These are phyloP conservation scores for Indicator indicator DNA, from an alignment of 2,113 vertebrate genomes.

Conservation along the genomic window DNA sequence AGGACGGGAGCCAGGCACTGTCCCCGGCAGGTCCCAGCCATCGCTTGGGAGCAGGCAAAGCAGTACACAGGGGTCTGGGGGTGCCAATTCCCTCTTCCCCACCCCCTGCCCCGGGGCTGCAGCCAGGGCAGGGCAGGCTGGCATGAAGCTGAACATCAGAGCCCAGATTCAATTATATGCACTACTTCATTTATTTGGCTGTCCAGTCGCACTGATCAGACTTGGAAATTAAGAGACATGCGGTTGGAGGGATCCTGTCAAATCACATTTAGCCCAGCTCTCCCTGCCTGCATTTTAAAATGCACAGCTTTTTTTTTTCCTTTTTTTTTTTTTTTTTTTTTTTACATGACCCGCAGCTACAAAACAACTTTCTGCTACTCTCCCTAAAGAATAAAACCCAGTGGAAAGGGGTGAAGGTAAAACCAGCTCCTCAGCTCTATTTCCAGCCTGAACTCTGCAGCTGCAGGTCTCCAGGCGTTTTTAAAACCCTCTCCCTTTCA, in stretches of 20 bases:
- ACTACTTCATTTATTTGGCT: slow-evolving; percentile 53
- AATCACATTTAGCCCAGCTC: slow-evolving; percentile 29
- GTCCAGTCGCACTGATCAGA: slow-evolving; percentile 50
- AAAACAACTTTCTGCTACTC: slow-evolving; percentile 43
- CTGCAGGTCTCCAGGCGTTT: neutral
- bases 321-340: neutral
- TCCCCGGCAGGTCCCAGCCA: neutral
- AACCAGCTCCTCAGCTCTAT: neutral
- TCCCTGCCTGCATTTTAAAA: neutral
- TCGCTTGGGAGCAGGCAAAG: neutral
- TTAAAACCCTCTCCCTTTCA: neutral
- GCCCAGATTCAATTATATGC: slow-evolving; percentile 50
- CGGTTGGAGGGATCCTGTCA: slow-evolving; percentile 52
- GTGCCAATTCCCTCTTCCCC: neutral
- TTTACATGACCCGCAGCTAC: slow-evolving; percentile 50
- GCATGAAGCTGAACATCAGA: neutral
- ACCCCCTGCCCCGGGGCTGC: neutral
- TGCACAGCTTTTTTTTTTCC: neutral
- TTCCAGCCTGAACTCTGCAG: slow-evolving; percentile 20
- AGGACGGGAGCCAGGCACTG: neutral
- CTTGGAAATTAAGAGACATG: slow-evolving; percentile 60
- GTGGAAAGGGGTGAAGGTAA: neutral
- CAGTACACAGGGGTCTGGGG: neutral
- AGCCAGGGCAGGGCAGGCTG: slow-evolving; percentile 13
- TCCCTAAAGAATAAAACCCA: neutral